A percentile compares a stretch with the other conserved stretches of the same genome.
Evolutionary conservation across 2,888 invertebrate genomes (phyloP).

Genomic region (Teleiodes luculella): DNA sequence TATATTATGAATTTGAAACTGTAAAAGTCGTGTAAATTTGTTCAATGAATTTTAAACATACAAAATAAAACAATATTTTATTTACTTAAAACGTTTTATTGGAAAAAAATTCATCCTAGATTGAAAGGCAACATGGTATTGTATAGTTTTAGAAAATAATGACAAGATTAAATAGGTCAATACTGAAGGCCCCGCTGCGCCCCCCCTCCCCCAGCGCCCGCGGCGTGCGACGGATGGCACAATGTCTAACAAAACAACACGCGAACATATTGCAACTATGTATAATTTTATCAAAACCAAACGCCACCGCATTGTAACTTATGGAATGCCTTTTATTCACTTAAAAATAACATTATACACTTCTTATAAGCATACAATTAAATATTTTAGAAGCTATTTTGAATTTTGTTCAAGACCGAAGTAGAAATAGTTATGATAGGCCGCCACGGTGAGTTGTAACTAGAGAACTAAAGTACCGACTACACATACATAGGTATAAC

Average conservation of each 20-base stretch:
- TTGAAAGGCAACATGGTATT: constrained; percentile 79
- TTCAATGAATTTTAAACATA: background rate
- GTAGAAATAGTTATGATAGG: constrained; percentile 33
- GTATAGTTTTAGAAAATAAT: constrained; percentile 67
- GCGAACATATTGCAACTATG: constrained; percentile 49
- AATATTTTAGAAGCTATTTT: constrained; percentile 43
- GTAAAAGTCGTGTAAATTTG: background rate
- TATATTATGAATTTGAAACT: background rate
- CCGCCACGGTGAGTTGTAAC: constrained; percentile 24
- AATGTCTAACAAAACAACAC: constrained; percentile 50
- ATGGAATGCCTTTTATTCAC: constrained; percentile 75
- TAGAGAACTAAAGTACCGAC: constrained; percentile 24
- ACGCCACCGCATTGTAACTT: constrained; percentile 67
- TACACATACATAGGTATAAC: constrained; percentile 28
- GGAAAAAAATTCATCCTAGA: constrained; percentile 75
- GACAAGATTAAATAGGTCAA: constrained; percentile 48
- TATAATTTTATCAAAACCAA: constrained; percentile 46
- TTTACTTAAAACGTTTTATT: constrained; percentile 77
- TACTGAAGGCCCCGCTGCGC: constrained; percentile 30
- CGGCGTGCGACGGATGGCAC: constrained; percentile 62
- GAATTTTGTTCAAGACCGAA: constrained; percentile 53
- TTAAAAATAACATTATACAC: constrained; percentile 65
- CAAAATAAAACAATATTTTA: constrained; percentile 55
- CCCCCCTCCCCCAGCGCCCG: no score
- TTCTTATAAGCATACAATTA: constrained; percentile 61